Conservation (phyloP, 2,113 vertebrate species). For the Spermophilus dauricus region DNA sequence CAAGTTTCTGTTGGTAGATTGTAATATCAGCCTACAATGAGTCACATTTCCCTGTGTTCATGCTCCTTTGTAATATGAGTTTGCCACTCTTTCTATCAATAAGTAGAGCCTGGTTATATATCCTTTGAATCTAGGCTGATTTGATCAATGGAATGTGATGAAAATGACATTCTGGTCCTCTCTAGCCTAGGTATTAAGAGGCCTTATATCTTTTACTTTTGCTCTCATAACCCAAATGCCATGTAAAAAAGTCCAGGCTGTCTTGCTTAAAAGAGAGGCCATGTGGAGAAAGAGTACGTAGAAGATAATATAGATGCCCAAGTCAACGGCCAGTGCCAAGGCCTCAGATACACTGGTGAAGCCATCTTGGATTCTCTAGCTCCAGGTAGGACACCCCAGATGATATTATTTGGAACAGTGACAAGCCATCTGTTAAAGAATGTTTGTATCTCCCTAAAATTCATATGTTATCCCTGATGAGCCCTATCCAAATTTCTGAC, state of each 20-base stretch:
- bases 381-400: background rate
- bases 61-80: background rate
- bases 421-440: background rate
- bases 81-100: background rate
- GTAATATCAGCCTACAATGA: background rate
- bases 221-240: background rate
- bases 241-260: background rate
- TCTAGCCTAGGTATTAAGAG: background rate
- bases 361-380: background rate
- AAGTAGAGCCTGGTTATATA: background rate
- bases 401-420: background rate
- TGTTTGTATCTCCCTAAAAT: background rate
- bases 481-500: background rate
- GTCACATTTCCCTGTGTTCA: background rate
- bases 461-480: background rate
- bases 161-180: background rate
- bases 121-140: background rate
- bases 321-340: background rate
- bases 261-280: background rate
- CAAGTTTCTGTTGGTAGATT: background rate
- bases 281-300: background rate
- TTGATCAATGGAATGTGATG: background rate
- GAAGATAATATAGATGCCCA: background rate
- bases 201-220: background rate
- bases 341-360: background rate